These are phyloP conservation scores for Andrena chrysosceles DNA, from an alignment of 2,888 invertebrate genomes.

Conservation along the genomic window DNA sequence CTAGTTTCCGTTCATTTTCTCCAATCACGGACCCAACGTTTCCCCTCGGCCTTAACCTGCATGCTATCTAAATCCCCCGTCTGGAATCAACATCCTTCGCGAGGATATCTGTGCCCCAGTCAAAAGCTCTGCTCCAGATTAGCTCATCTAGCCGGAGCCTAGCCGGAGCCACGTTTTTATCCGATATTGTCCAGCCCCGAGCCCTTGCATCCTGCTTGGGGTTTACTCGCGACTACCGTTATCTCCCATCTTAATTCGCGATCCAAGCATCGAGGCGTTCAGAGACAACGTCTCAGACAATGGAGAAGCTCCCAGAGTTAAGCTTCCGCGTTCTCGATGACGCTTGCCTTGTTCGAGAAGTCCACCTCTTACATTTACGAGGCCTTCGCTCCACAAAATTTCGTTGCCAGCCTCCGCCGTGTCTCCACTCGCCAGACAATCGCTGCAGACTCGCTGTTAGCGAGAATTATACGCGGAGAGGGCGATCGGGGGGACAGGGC, in stretches of 20 bases:
- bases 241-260: constrained; percentile 57
- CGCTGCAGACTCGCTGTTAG: neutral
- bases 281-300: neutral
- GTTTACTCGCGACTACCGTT: constrained; percentile 51
- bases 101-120: constrained; percentile 18
- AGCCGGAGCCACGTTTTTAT: constrained; percentile 34
- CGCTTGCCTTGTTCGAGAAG: constrained; percentile 26
- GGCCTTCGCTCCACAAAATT: constrained; percentile 32
- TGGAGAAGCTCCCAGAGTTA: neutral
- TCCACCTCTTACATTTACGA: constrained; percentile 32
- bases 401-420: neutral
- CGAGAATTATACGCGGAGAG: neutral
- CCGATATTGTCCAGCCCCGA: neutral
- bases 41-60: constrained; percentile 45
- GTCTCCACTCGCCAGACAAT: neutral
- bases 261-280: constrained; percentile 21
- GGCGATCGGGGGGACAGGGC: neutral
- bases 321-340: constrained; percentile 27
- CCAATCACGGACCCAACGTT: constrained; percentile 45
- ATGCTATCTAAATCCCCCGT: constrained; percentile 64
- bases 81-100: constrained; percentile 47
- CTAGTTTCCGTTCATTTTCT: constrained; percentile 54
- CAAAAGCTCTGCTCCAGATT: constrained; percentile 36
- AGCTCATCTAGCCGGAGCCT: constrained; percentile 23
- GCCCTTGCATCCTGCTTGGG: constrained; percentile 8